phyloP scores from a whole-genome alignment of 2,888 invertebrate species.

The Corbicula japonica region DNA sequence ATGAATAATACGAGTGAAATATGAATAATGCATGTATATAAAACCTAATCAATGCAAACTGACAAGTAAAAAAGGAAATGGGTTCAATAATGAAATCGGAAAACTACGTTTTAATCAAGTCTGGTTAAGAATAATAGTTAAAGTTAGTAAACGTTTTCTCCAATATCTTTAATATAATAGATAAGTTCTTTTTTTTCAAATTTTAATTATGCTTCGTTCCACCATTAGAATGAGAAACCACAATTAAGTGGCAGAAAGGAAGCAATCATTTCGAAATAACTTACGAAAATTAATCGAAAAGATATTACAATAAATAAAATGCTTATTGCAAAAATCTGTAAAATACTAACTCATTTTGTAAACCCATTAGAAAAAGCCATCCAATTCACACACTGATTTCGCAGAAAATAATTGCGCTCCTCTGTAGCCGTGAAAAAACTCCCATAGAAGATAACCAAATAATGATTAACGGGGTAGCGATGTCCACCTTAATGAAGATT shows the following conservation, averaged over 20 bases:
- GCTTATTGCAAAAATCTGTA: not conserved
- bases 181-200: too few species aligned
- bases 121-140: too few species aligned
- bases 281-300: not conserved
- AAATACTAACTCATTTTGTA: conserved; percentile 27
- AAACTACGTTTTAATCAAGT: too few species aligned
- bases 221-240: not conserved
- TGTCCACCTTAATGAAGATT: not conserved
- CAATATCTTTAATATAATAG: too few species aligned
- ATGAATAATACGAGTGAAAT: too few species aligned
- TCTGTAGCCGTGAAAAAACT: conserved; percentile 1
- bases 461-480: not conserved
- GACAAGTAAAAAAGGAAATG: too few species aligned
- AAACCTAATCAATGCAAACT: too few species aligned
- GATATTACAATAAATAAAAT: not conserved
- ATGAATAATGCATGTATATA: too few species aligned
- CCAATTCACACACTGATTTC: not conserved
- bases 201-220: too few species aligned
- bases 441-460: not conserved
- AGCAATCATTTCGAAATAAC: not conserved
- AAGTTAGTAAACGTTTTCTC: too few species aligned
- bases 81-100: too few species aligned
- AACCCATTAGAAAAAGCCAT: conserved; percentile 20
- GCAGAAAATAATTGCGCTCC: conserved; percentile 7
- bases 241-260: not conserved